Conservation (phyloP, 2,888 invertebrate genomes). For the Protophormia terraenovae region DNA sequence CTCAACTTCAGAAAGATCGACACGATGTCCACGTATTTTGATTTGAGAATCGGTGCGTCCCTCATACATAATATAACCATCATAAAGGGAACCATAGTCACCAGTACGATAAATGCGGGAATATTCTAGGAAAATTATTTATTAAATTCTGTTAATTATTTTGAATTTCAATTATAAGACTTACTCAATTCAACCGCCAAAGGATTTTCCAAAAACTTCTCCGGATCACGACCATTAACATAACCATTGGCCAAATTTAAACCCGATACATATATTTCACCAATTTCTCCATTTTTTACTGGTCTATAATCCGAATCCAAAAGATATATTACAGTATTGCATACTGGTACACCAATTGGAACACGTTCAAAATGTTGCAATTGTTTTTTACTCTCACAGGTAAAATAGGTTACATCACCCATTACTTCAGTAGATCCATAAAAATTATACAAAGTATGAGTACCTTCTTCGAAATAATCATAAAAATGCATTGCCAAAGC, state of each 20-base stretch:
- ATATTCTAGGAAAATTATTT: conserved; percentile 82
- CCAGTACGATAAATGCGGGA: conserved; percentile 91
- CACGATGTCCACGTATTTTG: conserved; percentile 92
- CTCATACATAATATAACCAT: conserved; percentile 87
- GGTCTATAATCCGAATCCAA: conserved; percentile 88
- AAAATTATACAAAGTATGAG: conserved; percentile 90
- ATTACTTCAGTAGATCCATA: conserved; percentile 96
- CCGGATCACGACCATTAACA: conserved; percentile 87
- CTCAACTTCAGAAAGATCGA: conserved; percentile 93
- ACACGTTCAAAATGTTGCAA: conserved; percentile 86
- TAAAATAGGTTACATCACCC: conserved; percentile 93
- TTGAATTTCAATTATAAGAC: conserved; percentile 63
- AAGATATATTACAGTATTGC: conserved; percentile 91
- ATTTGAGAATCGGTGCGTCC: conserved; percentile 93
- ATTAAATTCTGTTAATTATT: background rate
- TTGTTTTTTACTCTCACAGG: conserved; percentile 85
- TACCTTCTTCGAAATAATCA: conserved; percentile 85
- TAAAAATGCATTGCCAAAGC: conserved; percentile 89
- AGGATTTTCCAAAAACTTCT: conserved; percentile 89
- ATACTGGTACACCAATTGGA: conserved; percentile 91
- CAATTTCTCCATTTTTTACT: conserved; percentile 88
- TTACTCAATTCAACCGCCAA: conserved; percentile 85
- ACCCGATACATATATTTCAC: conserved; percentile 92
- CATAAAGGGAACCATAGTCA: conserved; percentile 88
- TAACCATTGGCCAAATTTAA: conserved; percentile 91